phyloP scores from a whole-genome alignment of 2,888 invertebrate genomes.

The Zhengitettix transpicula region DNA sequence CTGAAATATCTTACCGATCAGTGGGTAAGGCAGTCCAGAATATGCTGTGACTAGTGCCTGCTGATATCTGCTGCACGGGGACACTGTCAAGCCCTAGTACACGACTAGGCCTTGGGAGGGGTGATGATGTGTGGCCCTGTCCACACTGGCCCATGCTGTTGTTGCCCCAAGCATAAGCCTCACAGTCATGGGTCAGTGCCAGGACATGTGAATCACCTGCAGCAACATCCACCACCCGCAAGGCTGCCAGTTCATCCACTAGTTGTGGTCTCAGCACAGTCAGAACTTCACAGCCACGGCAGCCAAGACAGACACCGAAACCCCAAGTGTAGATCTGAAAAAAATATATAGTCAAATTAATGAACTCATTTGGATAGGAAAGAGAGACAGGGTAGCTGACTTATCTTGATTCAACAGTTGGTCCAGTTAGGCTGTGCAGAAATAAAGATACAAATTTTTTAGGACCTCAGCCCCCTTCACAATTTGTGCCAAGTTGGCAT shows the following conservation, averaged over 20 bases:
- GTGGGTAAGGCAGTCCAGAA: conserved; percentile 38
- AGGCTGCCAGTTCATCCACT: conserved; percentile 32
- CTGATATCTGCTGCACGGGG: conserved; percentile 40
- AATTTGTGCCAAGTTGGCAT: too few species aligned
- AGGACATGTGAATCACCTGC: conserved; percentile 44
- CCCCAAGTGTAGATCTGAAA: conserved; percentile 43
- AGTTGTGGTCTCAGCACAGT: conserved; percentile 35
- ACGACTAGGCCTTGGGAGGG: conserved; percentile 36
- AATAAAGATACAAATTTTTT: too few species aligned
- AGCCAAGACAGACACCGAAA: conserved; percentile 39
- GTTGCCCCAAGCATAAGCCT: conserved; percentile 41
- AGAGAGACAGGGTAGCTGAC: too few species aligned
- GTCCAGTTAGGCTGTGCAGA: too few species aligned
- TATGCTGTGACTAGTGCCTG: conserved; percentile 44
- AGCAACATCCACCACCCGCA: conserved; percentile 38
- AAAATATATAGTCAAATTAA: too few species aligned
- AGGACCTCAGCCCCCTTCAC: too few species aligned
- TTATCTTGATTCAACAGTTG: too few species aligned
- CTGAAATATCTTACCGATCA: conserved; percentile 20
- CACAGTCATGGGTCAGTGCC: conserved; percentile 36
- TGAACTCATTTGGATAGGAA: too few species aligned
- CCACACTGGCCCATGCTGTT: conserved; percentile 50
- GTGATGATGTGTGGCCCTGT: conserved; percentile 39
- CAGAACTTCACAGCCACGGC: conserved; percentile 33
- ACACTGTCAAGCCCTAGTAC: conserved; percentile 36